phyloP scores from a whole-genome alignment of 2,113 vertebrate genomes.

The Tragelaphus strepsiceros region DNA sequence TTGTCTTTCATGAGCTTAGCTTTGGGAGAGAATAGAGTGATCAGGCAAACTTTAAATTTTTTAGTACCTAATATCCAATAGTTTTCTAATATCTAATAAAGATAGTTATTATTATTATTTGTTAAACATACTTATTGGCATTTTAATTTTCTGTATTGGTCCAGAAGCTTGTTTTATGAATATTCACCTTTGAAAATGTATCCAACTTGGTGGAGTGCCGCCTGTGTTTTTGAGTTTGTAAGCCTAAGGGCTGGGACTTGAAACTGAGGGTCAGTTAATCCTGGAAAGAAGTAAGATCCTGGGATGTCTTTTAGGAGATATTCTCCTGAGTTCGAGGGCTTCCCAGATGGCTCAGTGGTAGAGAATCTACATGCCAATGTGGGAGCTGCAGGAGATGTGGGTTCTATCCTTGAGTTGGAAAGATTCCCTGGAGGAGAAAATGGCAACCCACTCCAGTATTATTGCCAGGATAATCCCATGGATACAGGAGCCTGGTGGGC shows the following conservation, averaged over 20 bases:
- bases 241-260: background rate
- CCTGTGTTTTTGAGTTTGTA: background rate
- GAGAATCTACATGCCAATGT: background rate
- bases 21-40: background rate
- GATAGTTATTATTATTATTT: background rate
- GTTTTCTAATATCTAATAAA: background rate
- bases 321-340: background rate
- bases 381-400: background rate
- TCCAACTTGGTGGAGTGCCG: background rate
- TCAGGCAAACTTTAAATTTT: background rate
- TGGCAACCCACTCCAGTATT: background rate
- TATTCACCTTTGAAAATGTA: background rate
- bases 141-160: background rate
- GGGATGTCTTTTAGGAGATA: background rate
- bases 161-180: background rate
- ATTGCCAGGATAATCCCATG: background rate
- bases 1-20: background rate
- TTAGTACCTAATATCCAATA: background rate
- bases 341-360: background rate
- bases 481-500: background rate
- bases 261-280: background rate
- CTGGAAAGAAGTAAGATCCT: background rate
- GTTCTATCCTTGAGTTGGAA: background rate
- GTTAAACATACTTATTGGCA: background rate
- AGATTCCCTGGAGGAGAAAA: background rate